phyloP scores from a whole-genome alignment of 2,888 invertebrate species.

The Bursaphelenchus okinawaensis region DNA sequence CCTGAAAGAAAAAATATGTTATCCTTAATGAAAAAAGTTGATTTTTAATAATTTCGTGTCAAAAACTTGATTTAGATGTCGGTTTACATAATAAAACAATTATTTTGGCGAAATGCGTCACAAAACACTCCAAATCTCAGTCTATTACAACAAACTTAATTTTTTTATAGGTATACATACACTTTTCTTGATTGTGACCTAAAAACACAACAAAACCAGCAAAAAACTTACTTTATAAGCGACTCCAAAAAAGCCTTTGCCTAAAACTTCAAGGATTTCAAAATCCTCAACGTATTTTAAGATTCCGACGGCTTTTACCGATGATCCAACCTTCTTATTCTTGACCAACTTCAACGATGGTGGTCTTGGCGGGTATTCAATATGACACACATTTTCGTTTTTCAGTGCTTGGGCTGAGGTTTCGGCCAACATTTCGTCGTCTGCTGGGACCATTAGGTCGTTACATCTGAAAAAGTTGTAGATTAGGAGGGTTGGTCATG shows the following conservation, averaged over 20 bases:
- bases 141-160: too few relatives aligned
- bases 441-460: background rate
- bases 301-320: conserved; percentile 20
- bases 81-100: too few relatives aligned
- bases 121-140: too few relatives aligned
- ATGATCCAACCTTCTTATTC: conserved; percentile 9
- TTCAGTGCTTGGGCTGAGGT: background rate
- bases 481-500: too few relatives aligned
- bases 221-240: conserved; percentile 80
- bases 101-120: too few relatives aligned
- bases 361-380: background rate
- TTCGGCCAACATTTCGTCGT: background rate
- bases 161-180: too few relatives aligned
- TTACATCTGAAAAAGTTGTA: too few relatives aligned
- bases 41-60: conserved; percentile 8
- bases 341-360: background rate
- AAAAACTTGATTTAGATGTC: too few relatives aligned
- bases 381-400: background rate
- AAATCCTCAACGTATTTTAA: conserved; percentile 21
- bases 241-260: conserved; percentile 91
- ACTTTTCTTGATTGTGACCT: too few relatives aligned
- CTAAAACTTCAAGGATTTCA: conserved; percentile 64
- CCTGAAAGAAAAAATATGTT: conserved; percentile 15
- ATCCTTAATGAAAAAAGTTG: background rate
- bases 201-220: background rate